Evolutionary conservation across 2,113 vertebrate species (phyloP), one percentile per base, ranked within the genome.

Genomic region (Anolis sagrei): DNA sequence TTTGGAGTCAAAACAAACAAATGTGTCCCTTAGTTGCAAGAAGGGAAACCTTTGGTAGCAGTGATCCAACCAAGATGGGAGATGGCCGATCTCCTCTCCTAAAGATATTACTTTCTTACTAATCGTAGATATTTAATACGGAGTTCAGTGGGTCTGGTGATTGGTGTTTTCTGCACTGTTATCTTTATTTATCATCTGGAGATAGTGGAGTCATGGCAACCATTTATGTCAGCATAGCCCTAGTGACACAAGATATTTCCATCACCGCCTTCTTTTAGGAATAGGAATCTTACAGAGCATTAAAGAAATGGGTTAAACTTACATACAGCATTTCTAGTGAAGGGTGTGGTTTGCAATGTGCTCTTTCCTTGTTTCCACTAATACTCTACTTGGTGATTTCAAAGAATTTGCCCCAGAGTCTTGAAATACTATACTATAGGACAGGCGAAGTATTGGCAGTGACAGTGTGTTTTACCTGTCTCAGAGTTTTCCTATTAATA

Each of bases 401-500:
- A 70, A 79, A 85, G 49, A 61, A 72, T 73, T 85, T 79, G 4
- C 44, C 44, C 34, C n/a, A 73, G 36, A 25, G 36, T 27, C 54
- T 29, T 79, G 49, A 78, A 85, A 72, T 72, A 70, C 49, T 78
- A 13, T 78, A 36, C 58, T 39, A 27, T 34, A 74, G 49, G 69
- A 74, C 58, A 80, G 25, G 54, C 84, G 64, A 86, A 80, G 54
- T 69, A 32, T 66, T 64, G 68, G 69, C 39, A 36, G n/a, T 64
- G 61, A 61, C 23, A 21, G 36, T 62, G 54, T 78, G 75, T 62
- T 69, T 84, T 77, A 77, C 49, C n/a, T 73, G 23, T 64, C 51
- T n/a, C 39, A 86, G 13, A 49, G 34, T 61, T 61, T 85, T 44
- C 76, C 76, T 85, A 85, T 79, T 62, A 58, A 79, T 85, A 85